Evolutionary conservation across 2,888 invertebrate species (phyloP), one percentile per base, ranked within the genome.

Genomic region (Conops quadrifasciatus): DNA sequence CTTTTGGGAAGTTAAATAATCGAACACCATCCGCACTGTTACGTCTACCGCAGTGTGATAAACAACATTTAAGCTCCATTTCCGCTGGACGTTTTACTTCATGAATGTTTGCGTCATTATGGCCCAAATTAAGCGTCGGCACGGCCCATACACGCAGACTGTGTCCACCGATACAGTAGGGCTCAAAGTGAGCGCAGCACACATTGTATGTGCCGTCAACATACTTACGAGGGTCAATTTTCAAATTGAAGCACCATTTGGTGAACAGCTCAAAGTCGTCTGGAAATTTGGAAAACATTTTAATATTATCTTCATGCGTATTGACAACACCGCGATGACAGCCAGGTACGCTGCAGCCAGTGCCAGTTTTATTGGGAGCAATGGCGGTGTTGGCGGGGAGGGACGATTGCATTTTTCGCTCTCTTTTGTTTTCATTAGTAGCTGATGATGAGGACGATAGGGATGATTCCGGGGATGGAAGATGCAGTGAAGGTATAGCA

Each of bases 1-100:
- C 80, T 49, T 68, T 80, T 19, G 81, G 81, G 76, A 81, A 81
- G 60, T 74, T 76, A 63, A 76, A 78, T 59, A 81, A 69, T 66
- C 74, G 72, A 4, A 66, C 74, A n/a, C 68, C 66, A 43, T 74
- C 74, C 43, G 45, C 68, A 45, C 74, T 74, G 36, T 51, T 36
- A 36, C 67, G 65, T 24, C 74, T 69, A 3, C 72, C 72, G 59
- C 72, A 74, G 64, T 72, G 72, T 16, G 73, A 68, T 51, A 80
- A 74, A 63, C 76, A 80, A 64, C 80, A 81, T 13, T 72, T 76
- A 7, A 76, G 75, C 56, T 72, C 73, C 70, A 60, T 56, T 63
- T 74, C 74, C 9, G 74, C 74, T 7, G 74, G 74, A 13, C 73
- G 73, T 24, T 63, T 68, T 4, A 73, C 73, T 26, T 63, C 62